These are phyloP conservation scores for Bicyclus anynana DNA, from an alignment of 1,140 invertebrate genomes.

Conservation along the genomic window DNA sequence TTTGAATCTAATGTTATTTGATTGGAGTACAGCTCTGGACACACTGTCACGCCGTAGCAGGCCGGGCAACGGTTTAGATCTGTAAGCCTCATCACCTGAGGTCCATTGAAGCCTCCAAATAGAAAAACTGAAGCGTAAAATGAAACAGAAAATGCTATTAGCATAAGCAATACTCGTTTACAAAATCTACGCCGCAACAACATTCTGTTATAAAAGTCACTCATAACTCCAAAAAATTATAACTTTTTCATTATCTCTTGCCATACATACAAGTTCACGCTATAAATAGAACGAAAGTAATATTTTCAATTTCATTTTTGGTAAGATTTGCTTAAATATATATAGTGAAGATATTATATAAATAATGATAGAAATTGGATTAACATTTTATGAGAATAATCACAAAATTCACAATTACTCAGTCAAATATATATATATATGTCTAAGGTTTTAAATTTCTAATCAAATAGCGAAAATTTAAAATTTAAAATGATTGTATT, in stretches of 20 bases:
- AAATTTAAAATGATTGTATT: no score
- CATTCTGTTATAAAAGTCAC: constrained; percentile 45
- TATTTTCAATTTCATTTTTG: no score
- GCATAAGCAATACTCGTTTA: constrained; percentile 40
- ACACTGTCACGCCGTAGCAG: constrained; percentile 60
- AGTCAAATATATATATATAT: no score
- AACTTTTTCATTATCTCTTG: background rate
- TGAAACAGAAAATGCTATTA: constrained; percentile 37
- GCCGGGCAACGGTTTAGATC: constrained; percentile 58
- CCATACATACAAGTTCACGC: background rate
- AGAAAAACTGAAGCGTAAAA: constrained; percentile 54
- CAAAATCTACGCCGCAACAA: constrained; percentile 51
- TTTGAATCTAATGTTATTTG: constrained; percentile 45
- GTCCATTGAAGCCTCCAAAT: constrained; percentile 51
- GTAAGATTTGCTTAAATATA: no score
- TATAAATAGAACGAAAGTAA: no score
- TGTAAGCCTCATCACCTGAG: constrained; percentile 53
- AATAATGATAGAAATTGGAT: no score
- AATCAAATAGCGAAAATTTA: no score
- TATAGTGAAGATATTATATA: no score
- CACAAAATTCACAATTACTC: no score
- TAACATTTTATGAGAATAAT: no score
- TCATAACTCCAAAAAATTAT: background rate
- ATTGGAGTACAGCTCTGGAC: constrained; percentile 62
- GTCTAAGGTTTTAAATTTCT: no score